Evolutionary conservation across 2,888 invertebrate genomes (phyloP), one percentile per base, ranked within the genome.

Genomic region (Platerodrilus igneus): DNA sequence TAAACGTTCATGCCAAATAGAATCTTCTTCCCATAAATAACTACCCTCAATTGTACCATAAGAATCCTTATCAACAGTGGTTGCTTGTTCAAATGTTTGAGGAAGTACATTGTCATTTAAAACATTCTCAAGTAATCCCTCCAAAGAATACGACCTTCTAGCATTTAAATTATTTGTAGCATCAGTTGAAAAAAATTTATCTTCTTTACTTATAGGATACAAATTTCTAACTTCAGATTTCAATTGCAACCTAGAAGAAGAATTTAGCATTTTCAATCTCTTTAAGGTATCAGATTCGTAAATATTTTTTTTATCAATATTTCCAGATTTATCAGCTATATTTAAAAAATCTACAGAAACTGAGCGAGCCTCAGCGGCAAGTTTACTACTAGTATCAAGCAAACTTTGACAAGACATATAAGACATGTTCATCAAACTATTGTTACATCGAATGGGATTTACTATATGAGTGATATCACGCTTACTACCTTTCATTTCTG

Each of bases 11-110:
- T 83, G 74, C 89, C 89, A 89, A 17, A 87, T 69, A 4, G 78
- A 70, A 66, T 89, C 88, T 66, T 89, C 86, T 59, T 87, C 88
- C 87, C 87, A 88, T 21, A 85, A 75, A 62, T 83, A 80, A 56
- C 83, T 83, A 30, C 81, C 83, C 57, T 77, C 76, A 41, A 69
- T 71, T 21, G 25, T 33, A 16, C 33, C 20, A 33, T 42, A 41
- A 9, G 10, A 27, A 27, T 15, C 25, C 13, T 10, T 33, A 22
- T 52, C 52, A 9, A 43, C 47, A 17, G 52, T 57, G 9, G 48
- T 37, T 11, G 38, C 45, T 40, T 25, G 45, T 29, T 13, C 27
- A 35, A 37, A 45, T 38, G 30, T 46, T 36, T 41, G 35, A 17
- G 20, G 45, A 57, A 41, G 37, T 14, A 34, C 47, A 29, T 40